Base-by-base conservation (phyloP, 2,888 invertebrate genomes). In the Lycophotia porphyrea region DNA sequence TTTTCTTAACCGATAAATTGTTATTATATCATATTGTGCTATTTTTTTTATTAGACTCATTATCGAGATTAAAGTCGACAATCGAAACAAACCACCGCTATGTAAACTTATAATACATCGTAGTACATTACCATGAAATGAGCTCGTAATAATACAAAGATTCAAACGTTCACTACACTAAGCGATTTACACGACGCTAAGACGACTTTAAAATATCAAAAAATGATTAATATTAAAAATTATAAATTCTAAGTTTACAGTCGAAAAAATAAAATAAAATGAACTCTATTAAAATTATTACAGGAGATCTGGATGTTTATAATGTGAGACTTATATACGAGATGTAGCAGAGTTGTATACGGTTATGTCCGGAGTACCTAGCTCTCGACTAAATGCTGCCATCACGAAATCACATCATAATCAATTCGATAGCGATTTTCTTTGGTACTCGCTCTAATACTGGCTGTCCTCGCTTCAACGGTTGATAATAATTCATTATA, bases 181-280 rank as follows among this genome's bases (percentile, higher is more conserved):
- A 89, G 91, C 92, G 89, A 94, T 91, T 91, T 93, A 93, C 92
- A 92, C 86, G 87, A 93, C 81, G 88, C 93, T 93, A 92, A 87
- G 81, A 90, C 88, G 88, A 90, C 83, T 86, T 87, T 84, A 89
- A 90, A 90, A 87, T 88, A 90, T 84, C 79, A 89, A 88, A 76
- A 89, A 82, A 79, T 76, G 77, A 87, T 85, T 86, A 82, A 77
- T 82, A 88, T 81, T 84, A 86, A 81, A 81, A 84, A 87, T 75
- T 80, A 84, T 74, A 88, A 76, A 85, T 79, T 82, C 87, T 86
- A 80, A 74, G 81, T 81, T 80, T 84, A 88, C 86, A 87, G 79
- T 81, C 80, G 70, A 82, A 79, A 83, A 80, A 87, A 78, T 79
- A 80, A 79, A 74, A 85, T 84, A 87, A 88, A 86, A 90, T 89